phyloP scores from a whole-genome alignment of 2,888 invertebrate species.

The Chrysina gloriosa region DNA sequence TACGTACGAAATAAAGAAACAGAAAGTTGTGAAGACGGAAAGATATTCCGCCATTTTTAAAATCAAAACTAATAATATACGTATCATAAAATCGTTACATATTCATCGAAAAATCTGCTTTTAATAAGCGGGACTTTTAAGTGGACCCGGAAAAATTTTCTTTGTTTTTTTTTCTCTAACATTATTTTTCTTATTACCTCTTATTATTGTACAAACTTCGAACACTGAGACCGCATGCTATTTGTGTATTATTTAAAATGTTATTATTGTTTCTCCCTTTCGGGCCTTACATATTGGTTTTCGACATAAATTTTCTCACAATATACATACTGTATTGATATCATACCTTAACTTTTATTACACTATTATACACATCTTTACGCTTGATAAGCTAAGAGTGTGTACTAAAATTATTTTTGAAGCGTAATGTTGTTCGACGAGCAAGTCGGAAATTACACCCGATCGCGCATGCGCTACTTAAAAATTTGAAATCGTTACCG shows the following conservation, averaged over 20 bases:
- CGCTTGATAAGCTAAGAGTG: background rate
- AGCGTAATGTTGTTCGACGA: too few species aligned
- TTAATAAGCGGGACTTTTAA: slow-evolving; percentile 2
- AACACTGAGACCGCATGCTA: slow-evolving; percentile 14
- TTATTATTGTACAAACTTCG: slow-evolving; percentile 34
- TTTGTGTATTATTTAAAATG: background rate
- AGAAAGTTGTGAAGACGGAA: background rate
- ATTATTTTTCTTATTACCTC: background rate
- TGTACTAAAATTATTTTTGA: too few species aligned
- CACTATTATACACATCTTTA: slow-evolving; percentile 6
- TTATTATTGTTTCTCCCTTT: slow-evolving; percentile 9
- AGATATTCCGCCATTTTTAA: background rate
- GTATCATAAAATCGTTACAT: background rate
- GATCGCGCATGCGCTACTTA: too few species aligned
- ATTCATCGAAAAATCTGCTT: background rate
- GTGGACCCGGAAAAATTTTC: slow-evolving; percentile 6
- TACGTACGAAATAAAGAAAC: background rate
- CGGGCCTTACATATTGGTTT: background rate
- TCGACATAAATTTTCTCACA: slow-evolving; percentile 8
- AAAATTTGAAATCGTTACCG: too few species aligned
- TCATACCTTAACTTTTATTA: background rate
- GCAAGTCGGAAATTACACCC: too few species aligned
- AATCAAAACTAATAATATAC: background rate
- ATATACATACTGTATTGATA: slow-evolving; percentile 8
- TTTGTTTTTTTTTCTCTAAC: background rate